Conservation (phyloP, 2,888 invertebrate species). For the Sarcophaga caerulescens region DNA sequence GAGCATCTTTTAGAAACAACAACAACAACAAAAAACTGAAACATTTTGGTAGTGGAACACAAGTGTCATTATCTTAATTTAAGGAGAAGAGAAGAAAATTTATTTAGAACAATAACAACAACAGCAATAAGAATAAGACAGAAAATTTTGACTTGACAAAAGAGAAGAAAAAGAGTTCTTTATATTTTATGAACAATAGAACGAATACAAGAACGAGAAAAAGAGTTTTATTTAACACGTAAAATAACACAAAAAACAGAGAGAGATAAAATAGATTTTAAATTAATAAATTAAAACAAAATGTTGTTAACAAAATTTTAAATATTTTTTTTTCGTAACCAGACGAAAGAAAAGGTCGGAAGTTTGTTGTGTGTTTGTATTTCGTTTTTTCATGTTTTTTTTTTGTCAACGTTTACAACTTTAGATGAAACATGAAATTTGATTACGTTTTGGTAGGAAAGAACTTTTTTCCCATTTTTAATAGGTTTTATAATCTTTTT, state of each 20-base stretch:
- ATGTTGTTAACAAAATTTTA: conserved; percentile 34
- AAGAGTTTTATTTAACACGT: background rate
- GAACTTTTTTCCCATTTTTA: conserved; percentile 9
- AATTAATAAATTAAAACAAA: background rate
- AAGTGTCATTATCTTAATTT: conserved; percentile 6
- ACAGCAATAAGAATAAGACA: background rate
- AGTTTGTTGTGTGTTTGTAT: too few species aligned
- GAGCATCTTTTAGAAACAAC: background rate
- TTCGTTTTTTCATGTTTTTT: too few species aligned
- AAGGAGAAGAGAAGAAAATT: conserved; percentile 6
- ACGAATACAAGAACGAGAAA: background rate
- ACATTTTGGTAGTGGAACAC: conserved; percentile 35
- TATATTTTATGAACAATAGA: background rate
- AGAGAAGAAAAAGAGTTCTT: background rate
- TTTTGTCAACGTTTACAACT: background rate
- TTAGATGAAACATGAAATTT: conserved; percentile 65
- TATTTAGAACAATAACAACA: conserved; percentile 15
- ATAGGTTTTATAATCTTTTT: background rate
- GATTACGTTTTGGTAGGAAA: conserved; percentile 69
- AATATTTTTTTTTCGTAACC: background rate
- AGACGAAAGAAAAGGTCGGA: background rate
- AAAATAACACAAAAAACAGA: background rate
- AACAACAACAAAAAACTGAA: background rate
- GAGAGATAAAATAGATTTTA: background rate
- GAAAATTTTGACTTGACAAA: conserved; percentile 14